A percentile compares a stretch with the other conserved stretches of the same genome.
These are phyloP conservation scores for Lasiommata megera DNA, from an alignment of 2,888 invertebrate genomes.

Conservation along the genomic window DNA sequence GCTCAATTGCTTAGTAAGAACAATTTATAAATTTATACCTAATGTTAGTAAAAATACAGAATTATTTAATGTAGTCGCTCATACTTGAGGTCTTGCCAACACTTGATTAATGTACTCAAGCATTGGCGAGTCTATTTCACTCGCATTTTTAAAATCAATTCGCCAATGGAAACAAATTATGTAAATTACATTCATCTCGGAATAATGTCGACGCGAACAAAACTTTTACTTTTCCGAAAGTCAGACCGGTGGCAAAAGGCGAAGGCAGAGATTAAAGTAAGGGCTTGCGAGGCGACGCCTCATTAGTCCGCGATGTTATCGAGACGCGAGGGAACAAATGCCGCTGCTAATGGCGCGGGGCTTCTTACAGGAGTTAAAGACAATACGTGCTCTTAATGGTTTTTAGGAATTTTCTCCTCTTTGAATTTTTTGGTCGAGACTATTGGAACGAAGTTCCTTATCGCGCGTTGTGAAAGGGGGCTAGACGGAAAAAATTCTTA, in stretches of 20 bases:
- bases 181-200: neutral
- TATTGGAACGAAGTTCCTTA: too few species aligned
- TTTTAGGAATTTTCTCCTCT: slow-evolving; percentile 18
- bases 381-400: slow-evolving; percentile 34
- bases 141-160: too few species aligned
- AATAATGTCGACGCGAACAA: neutral
- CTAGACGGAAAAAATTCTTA: too few species aligned
- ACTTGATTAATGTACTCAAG: too few species aligned
- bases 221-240: slow-evolving; percentile 5
- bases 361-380: slow-evolving; percentile 26
- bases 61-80: too few species aligned
- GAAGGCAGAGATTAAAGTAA: slow-evolving; percentile 29
- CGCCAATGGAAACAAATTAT: neutral
- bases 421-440: neutral
- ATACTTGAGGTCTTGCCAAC: too few species aligned
- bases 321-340: slow-evolving; percentile 36
- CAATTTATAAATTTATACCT: too few species aligned
- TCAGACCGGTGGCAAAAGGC: slow-evolving; percentile 16
- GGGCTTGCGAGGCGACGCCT: slow-evolving; percentile 38
- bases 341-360: slow-evolving; percentile 35
- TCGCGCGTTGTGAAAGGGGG: too few species aligned
- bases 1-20: too few species aligned
- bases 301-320: slow-evolving; percentile 42
- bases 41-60: too few species aligned
- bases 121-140: too few species aligned